Base-by-base conservation (phyloP, 2,113 vertebrate species). In the Paedocypris sp. region DNA sequence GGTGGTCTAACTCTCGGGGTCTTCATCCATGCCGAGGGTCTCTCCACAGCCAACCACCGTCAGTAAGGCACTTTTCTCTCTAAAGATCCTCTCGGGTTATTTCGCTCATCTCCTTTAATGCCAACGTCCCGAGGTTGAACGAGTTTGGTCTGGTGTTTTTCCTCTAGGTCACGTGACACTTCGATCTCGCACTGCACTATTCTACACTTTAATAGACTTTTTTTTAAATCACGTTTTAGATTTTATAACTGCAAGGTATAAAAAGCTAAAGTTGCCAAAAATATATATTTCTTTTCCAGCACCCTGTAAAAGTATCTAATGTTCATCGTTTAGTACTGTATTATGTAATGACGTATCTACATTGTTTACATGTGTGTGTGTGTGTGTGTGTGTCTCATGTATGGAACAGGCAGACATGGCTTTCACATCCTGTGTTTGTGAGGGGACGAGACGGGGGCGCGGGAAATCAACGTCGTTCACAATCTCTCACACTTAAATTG, bases 261-360 rank as follows among this genome's bases (percentile, higher is more conserved):
- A 88, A 88, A 88, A 88, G 83, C 85, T 88, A 86, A 86, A 86
- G 85, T 88, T 84, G 85, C 58, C 83, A 88, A 88, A 88, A 88
- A 88, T 87, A 88, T 83, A 86, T 83, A 79, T 76, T 70, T 83
- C 72, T 81, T 85, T 79, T 85, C 84, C 86, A 88, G 86, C 84
- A 88, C 85, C 86, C 86, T 88, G 86, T 88, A 88, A 88, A 87
- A 87, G 84, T 83, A 86, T 83, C 83, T 80, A 78, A 82, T 80
- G 85, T 83, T 83, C 77, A 80, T 83, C 82, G 75, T 75, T 82
- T 72, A 68, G 75, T 79, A 75, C 81, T 76, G 73, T 78, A 76
- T 79, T 85, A 86, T 80, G 81, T 80, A 84, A 81, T 81, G 76
- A 84, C 74, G 53, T 87, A 86, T 86, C 83, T 87, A 88, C 83